Evolutionary conservation across 1,140 invertebrate genomes (phyloP), one percentile per base, ranked within the genome.

Genomic region (Physella acuta): DNA sequence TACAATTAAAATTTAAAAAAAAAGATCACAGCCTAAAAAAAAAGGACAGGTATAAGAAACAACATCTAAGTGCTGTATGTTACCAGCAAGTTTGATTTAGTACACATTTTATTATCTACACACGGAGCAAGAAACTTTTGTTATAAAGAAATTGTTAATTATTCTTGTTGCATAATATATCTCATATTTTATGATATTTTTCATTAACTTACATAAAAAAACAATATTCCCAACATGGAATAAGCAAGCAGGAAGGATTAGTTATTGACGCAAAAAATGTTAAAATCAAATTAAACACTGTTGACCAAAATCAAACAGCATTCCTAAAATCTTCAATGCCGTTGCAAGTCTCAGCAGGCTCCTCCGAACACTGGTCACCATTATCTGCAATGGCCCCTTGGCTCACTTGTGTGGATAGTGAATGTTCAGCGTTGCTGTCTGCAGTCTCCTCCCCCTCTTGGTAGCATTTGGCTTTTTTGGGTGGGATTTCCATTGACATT

Each of bases 401-500:
- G n/a, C n/a, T n/a, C n/a, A n/a, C n/a, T n/a, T n/a, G n/a, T n/a
- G n/a, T n/a, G n/a, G n/a, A n/a, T n/a, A n/a, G n/a, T n/a, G n/a
- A n/a, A n/a, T n/a, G n/a, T n/a, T n/a, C n/a, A n/a, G 20, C 39
- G 20, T 44, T 31, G 20, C 34, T 28, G 0, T 34, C 33, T 0
- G 64, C 31, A 31, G 64, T 44, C 26, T 65, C 52, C 52, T 30
- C 63, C 30, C 17, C 63, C 16, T 60, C 52, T 2, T 56, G 24
- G 17, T 61, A 44, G 44, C 73, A 71, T 44, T 71, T 72, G 3
- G 65, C 68, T 66, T 72, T 75, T 49, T 75, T 75, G n/a, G 68
- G 33, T 16, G 73, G 73, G 24, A 75, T 75, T 61, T 75, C 73
- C 73, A 75, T 70, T 20, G 73, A 75, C 59, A 68, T 65, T 16